Evolutionary conservation across 2,797 vertebrate species (phyloP), one percentile per base, ranked within the genome.

Genomic region (Aphelocoma californica): DNA sequence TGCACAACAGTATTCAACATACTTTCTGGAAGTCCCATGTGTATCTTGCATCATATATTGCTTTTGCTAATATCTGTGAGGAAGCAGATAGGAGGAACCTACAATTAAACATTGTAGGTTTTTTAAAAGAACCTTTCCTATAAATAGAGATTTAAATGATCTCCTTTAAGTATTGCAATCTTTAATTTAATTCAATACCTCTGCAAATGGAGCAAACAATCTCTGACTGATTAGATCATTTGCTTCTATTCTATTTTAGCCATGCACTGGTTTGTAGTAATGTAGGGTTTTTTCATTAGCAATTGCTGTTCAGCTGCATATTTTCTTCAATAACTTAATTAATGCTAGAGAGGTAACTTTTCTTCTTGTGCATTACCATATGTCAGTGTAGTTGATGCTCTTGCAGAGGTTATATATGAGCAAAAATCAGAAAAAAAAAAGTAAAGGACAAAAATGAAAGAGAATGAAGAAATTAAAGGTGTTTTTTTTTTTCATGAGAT

Each of bases 111-210:
- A 62, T 1, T 34, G 62, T 31, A 75, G 79, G 2, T 25, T 80
- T 70, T 83, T 65, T 23, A 10, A 85, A 91, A 86, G 62, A 88
- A 88, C 50, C 86, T 89, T 64, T 93, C 65, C 44, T 86, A 94
- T 62, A 94, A 95, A 74, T 95, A 95, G 93, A 95, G 58, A 93
- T 73, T 95, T 87, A 94, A 96, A 95, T 84, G 21, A 92, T 94
- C 44, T 88, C 69, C 70, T 95, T 97, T 93, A 95, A 96, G 69
- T 60, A 88, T 84, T 93, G 64, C 82, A 95, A 95, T 97, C 69
- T 95, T 97, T 95, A 95, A 97, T 95, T 97, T 84, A 97, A 97
- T 90, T 97, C 95, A 97, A 66, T 97, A 94, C 50, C 48, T 92
- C 38, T 73, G 92, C 80, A 97, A 97, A 96, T 93, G 86, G 81